Base-by-base conservation (phyloP, 2,888 invertebrate genomes). In the Diarsia brunnea region DNA sequence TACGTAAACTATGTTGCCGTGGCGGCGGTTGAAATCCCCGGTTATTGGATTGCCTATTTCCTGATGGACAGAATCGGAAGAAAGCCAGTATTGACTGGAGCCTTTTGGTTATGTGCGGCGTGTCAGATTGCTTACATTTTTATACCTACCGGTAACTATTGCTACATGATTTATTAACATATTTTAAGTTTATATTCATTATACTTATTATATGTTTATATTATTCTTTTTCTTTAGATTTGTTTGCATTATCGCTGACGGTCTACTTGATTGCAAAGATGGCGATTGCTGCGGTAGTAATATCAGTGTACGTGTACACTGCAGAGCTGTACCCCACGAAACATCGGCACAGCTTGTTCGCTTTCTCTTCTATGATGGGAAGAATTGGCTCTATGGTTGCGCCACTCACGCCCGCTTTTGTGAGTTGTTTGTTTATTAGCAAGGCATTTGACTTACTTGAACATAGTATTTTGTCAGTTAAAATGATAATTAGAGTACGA, bases 1-100 rank as follows among this genome's bases (percentile, higher is more conserved):
- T 98, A 98, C 88, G 69, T 97, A 24, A 98, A 98, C 92, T 98
- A 97, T 87, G 96, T 97, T n/a, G 92, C 97, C 31, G 97, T 97
- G 5, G 93, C 97, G 0, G 91, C 97, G 0, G 97, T 97, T 1
- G 98, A 98, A 90, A 97, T 98, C 65, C 98, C 98, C 0, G 98
- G 97, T 0, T 97, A 97, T 87, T 94, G 97, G 87, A 88, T 97
- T 38, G 97, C 97, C 0, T 97, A 97, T 75, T 89, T 97, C 12
- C 90, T 97, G 21, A 95, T 98, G 89, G 97, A 97, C 80, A 95
- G 92, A 71, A 91, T 97, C 19, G 98, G 98, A 5, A 94, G 98
- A 80, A 97, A 97, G 80, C 95, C 96, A 12, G 97, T 97, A 0
- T 92, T 98, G 7, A 96, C 96, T 51, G 93, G 93, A 0, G 96